Evolutionary conservation across 2,888 invertebrate species (phyloP).

Genomic region (Apotomis capreana): DNA sequence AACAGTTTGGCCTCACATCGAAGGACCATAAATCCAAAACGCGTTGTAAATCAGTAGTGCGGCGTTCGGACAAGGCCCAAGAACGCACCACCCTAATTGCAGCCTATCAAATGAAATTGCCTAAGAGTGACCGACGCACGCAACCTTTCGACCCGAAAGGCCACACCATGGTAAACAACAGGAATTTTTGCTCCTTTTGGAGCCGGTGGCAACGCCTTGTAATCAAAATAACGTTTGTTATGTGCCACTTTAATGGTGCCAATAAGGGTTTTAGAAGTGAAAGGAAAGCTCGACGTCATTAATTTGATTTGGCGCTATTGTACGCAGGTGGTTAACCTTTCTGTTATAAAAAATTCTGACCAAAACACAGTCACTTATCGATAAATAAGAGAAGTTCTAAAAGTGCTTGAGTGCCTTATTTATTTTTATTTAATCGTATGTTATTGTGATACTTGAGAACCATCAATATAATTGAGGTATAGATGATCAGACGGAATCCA

Average conservation of each 20-base stretch:
- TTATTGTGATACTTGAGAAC: too few species aligned
- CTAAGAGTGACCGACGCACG: constrained; percentile 35
- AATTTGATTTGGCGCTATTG: constrained; percentile 27
- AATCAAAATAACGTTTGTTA: constrained; percentile 41
- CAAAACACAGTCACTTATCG: background rate
- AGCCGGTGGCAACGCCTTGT: constrained; percentile 27
- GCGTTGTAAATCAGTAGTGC: constrained; percentile 34
- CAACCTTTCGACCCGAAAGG: constrained; percentile 4
- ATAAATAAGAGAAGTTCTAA: too few species aligned
- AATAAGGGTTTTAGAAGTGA: constrained; percentile 38
- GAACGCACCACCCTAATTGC: constrained; percentile 39
- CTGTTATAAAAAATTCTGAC: background rate
- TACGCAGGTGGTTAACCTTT: background rate
- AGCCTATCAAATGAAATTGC: constrained; percentile 42
- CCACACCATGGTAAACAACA: background rate
- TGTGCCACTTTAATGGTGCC: constrained; percentile 40
- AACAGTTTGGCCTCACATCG: constrained; percentile 19
- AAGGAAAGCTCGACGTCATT: constrained; percentile 37
- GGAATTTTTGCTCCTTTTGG: constrained; percentile 1
- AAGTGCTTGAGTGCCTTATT: too few species aligned
- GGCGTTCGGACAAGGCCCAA: constrained; percentile 26
- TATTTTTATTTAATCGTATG: too few species aligned
- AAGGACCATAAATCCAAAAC: constrained; percentile 33
- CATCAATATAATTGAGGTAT: too few species aligned
- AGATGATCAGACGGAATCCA: too few species aligned